phyloP scores from a whole-genome alignment of 2,797 vertebrate species.

The Myoxocephalus aenaeus region DNA sequence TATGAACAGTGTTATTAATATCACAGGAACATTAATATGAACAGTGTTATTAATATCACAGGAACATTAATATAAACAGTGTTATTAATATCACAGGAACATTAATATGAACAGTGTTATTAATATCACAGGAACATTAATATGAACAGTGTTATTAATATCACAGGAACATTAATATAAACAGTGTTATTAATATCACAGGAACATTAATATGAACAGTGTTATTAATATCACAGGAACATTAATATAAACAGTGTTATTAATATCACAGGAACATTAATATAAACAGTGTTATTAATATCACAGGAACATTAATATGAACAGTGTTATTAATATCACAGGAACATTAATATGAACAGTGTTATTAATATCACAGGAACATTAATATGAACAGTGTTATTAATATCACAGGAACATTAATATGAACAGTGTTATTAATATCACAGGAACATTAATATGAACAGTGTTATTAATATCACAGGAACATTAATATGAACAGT shows the following conservation, averaged over 20 bases:
- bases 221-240: too few relatives aligned
- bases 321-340: not conserved
- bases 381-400: conserved; percentile 87
- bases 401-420: not conserved
- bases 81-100: too few relatives aligned
- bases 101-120: conserved; percentile 87
- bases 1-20: too few relatives aligned
- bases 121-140: not conserved
- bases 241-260: too few relatives aligned
- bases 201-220: not conserved
- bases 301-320: too few relatives aligned
- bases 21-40: too few relatives aligned
- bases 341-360: not conserved
- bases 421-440: too few relatives aligned
- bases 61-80: not conserved
- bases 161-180: too few relatives aligned
- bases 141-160: too few relatives aligned
- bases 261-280: not conserved
- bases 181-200: not conserved
- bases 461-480: not conserved
- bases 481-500: not conserved
- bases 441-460: too few relatives aligned
- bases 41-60: not conserved
- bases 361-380: too few relatives aligned
- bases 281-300: too few relatives aligned